Evolutionary conservation across 2,888 invertebrate genomes (phyloP).

Genomic region (Harpagoxenus sublaevis): DNA sequence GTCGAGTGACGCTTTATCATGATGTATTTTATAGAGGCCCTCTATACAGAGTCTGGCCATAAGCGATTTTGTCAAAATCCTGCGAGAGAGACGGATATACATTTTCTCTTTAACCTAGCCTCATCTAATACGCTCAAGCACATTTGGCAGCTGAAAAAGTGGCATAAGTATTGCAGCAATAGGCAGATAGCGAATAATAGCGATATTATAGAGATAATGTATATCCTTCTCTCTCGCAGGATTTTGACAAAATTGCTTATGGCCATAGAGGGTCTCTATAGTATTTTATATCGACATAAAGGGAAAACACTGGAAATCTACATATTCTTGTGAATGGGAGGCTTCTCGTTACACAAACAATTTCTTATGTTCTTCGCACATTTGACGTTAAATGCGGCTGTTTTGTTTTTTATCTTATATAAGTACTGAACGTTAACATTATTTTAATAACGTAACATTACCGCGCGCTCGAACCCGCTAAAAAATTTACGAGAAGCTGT

Average conservation of each 20-base stretch:
- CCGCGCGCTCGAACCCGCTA: not conserved
- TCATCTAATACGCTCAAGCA: too few species aligned
- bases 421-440: not conserved
- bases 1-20: constrained; percentile 36
- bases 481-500: constrained; percentile 26
- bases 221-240: too few species aligned
- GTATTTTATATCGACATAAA: constrained; percentile 1
- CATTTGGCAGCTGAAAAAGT: too few species aligned
- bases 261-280: too few species aligned
- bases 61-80: too few species aligned
- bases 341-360: not conserved
- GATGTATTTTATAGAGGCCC: not conserved
- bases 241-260: too few species aligned
- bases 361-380: not conserved
- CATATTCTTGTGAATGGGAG: not conserved
- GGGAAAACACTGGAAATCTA: not conserved
- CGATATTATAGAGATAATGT: too few species aligned
- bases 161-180: too few species aligned
- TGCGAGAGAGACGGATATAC: too few species aligned
- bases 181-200: too few species aligned
- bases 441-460: not conserved
- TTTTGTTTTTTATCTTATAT: not conserved
- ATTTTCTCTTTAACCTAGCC: too few species aligned
- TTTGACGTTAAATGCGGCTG: not conserved
- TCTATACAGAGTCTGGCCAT: too few species aligned